These are phyloP conservation scores for Urocitellus parryii DNA, from an alignment of 2,113 vertebrate species.

Conservation along the genomic window DNA sequence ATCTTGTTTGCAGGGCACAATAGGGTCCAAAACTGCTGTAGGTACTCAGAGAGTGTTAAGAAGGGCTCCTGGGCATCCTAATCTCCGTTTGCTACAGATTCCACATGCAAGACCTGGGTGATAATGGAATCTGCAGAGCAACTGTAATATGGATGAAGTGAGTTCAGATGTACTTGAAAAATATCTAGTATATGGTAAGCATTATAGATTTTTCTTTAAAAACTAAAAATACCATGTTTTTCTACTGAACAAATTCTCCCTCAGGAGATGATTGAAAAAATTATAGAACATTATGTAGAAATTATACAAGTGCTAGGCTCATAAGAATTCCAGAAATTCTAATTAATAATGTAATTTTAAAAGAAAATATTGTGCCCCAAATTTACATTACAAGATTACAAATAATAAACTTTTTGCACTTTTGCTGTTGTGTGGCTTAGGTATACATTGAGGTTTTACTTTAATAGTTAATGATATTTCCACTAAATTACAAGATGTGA, in stretches of 20 bases:
- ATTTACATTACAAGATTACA: background rate
- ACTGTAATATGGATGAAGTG: background rate
- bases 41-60: accelerated
- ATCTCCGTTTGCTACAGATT: conserved; percentile 2
- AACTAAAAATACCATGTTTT: background rate
- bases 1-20: background rate
- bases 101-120: background rate
- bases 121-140: background rate
- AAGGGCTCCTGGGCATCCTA: background rate
- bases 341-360: background rate
- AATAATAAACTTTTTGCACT: background rate
- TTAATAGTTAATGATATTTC: background rate
- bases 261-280: background rate
- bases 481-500: background rate
- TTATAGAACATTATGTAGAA: background rate
- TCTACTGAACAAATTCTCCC: background rate
- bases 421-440: background rate
- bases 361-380: background rate
- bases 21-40: accelerated
- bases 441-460: background rate
- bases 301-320: background rate
- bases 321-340: background rate
- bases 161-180: background rate
- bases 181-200: background rate
- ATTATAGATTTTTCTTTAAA: background rate